Conservation (phyloP, 2,113 vertebrate species). For the Pleuronectes platessa region DNA sequence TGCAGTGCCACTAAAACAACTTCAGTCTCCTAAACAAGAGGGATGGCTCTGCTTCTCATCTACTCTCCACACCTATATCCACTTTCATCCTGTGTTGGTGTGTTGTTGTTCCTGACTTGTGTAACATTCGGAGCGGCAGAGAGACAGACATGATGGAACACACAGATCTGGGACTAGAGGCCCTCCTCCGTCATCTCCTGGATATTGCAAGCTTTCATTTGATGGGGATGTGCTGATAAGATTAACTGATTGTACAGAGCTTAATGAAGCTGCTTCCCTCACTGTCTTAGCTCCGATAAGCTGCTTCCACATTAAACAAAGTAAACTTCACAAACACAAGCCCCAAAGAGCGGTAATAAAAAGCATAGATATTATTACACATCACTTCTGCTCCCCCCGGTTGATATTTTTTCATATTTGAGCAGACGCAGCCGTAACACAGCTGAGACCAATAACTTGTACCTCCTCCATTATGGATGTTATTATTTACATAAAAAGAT, state of each 20-base stretch:
- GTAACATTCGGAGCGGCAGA: slow-evolving; percentile 52
- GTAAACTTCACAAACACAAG: slow-evolving; percentile 71
- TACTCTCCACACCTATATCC: slow-evolving; percentile 44
- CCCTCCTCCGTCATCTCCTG: slow-evolving; percentile 67
- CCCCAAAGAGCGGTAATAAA: slow-evolving; percentile 49
- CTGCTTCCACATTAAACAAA: slow-evolving; percentile 65
- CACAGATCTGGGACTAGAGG: slow-evolving; percentile 64
- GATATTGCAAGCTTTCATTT: slow-evolving; percentile 78
- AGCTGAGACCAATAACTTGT: slow-evolving; percentile 68
- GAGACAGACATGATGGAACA: slow-evolving; percentile 59
- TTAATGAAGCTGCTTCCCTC: slow-evolving; percentile 74
- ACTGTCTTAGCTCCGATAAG: slow-evolving; percentile 73
- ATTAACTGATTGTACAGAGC: slow-evolving; percentile 74
- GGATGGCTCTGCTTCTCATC: slow-evolving; percentile 37
- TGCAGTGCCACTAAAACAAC: slow-evolving; percentile 22
- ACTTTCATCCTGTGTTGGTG: slow-evolving; percentile 42
- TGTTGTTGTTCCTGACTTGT: slow-evolving; percentile 66
- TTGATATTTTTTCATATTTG: slow-evolving; percentile 51
- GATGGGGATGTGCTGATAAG: slow-evolving; percentile 74
- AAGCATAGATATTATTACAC: slow-evolving; percentile 60
- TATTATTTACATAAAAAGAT: slow-evolving; percentile 82
- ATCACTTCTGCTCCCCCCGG: slow-evolving; percentile 34
- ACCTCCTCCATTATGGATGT: slow-evolving; percentile 67
- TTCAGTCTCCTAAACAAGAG: slow-evolving; percentile 49
- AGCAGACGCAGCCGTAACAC: slow-evolving; percentile 58